phyloP scores from a whole-genome alignment of 2,888 invertebrate genomes.

The Trachelus troglodyta region DNA sequence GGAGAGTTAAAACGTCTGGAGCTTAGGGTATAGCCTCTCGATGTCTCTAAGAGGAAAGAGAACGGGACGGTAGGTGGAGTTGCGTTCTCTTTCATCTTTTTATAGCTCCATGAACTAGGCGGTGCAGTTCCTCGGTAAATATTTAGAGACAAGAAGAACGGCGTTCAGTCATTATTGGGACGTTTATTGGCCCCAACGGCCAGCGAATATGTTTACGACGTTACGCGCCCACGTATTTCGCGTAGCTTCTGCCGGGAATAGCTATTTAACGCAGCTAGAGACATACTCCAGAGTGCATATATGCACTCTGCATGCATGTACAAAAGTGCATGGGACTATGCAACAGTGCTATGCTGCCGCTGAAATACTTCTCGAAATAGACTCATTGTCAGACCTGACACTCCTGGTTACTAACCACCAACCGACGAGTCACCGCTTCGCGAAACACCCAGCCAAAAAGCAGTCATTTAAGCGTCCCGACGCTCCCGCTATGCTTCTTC shows the following conservation, averaged over 20 bases:
- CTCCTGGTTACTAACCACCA: neutral
- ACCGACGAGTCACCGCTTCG: neutral
- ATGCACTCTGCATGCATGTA: conserved; percentile 5
- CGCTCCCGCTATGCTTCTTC: neutral
- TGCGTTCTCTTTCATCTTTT: conserved; percentile 42
- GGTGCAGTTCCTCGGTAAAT: conserved; percentile 40
- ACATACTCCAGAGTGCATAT: conserved; percentile 15
- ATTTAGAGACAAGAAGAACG: conserved; percentile 49
- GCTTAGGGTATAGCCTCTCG: conserved; percentile 19
- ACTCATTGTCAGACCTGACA: conserved; percentile 2
- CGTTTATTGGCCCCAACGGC: conserved; percentile 50
- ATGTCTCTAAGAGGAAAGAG: neutral
- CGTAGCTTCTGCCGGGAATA: conserved; percentile 41
- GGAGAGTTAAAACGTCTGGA: conserved; percentile 31
- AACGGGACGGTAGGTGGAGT: neutral
- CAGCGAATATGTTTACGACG: conserved; percentile 39
- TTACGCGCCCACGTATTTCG: conserved; percentile 30
- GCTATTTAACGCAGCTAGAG: conserved; percentile 34
- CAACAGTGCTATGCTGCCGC: neutral
- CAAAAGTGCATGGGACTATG: neutral
- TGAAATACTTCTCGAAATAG: conserved; percentile 10
- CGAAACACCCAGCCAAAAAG: neutral
- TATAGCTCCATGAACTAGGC: conserved; percentile 36
- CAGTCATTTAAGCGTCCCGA: neutral
- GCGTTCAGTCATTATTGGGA: conserved; percentile 50